These are phyloP conservation scores for Andrena hattorfiana DNA, from an alignment of 2,888 invertebrate genomes.

Conservation along the genomic window DNA sequence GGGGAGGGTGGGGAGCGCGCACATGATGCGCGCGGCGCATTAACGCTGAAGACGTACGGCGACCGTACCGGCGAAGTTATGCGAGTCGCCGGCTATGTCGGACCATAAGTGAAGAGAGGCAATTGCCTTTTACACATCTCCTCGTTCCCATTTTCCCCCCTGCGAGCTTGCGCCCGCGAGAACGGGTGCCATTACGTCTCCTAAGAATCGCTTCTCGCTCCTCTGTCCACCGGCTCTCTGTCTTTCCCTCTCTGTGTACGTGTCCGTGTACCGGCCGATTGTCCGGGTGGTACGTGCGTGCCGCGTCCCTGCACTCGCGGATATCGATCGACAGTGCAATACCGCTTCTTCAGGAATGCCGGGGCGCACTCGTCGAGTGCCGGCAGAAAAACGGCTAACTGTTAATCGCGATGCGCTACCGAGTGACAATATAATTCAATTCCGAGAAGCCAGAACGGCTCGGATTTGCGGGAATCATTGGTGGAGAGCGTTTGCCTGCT, in stretches of 20 bases:
- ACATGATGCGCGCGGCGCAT: conserved; percentile 43
- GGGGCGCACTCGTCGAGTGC: conserved; percentile 36
- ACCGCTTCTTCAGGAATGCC: conserved; percentile 58
- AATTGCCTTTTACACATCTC: conserved; percentile 83
- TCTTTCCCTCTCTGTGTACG: neutral
- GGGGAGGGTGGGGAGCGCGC: conserved; percentile 9
- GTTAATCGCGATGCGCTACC: conserved; percentile 60
- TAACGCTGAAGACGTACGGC: conserved; percentile 66
- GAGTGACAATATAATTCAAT: conserved; percentile 63
- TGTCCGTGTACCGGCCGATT: conserved; percentile 34
- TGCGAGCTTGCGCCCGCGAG: conserved; percentile 55
- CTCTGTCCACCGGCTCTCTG: conserved; percentile 27
- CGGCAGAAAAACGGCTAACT: conserved; percentile 57
- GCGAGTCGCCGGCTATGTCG: conserved; percentile 77
- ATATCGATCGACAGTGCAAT: conserved; percentile 64
- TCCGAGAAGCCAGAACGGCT: conserved; percentile 36
- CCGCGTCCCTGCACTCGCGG: conserved; percentile 34
- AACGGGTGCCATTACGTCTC: conserved; percentile 79
- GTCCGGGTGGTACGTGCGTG: conserved; percentile 26
- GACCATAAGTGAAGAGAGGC: conserved; percentile 81
- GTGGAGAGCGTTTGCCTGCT: no score
- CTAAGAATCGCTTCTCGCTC: conserved; percentile 75
- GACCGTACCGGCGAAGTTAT: conserved; percentile 71
- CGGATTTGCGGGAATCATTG: conserved; percentile 32
- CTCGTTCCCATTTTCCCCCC: conserved; percentile 80